Base-by-base conservation (phyloP, 2,888 invertebrate genomes). In the Hemithea aestivaria region DNA sequence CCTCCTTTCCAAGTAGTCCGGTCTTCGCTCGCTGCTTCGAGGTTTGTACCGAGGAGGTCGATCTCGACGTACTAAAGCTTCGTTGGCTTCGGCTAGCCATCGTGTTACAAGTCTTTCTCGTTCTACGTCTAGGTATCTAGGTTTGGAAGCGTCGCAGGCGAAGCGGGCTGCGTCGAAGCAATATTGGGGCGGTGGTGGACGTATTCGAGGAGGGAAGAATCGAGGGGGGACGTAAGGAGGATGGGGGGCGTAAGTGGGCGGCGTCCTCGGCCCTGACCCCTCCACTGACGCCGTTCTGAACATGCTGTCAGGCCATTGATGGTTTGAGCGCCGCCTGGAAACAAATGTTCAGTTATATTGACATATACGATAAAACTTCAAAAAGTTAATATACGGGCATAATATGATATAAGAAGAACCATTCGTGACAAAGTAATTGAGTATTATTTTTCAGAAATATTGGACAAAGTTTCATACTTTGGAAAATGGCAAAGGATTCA, bases 121-220 rank as follows among this genome's bases (percentile, higher is more conserved):
- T 56, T 88, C 88, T 1, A 87, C 85, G 40, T 88, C 88, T 20
- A 88, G 56, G 61, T 87, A 88, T 32, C 88, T 53, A 0, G 87
- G 87, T 45, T 87, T 85, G 12, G 84, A 85, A 9, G 85, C 85
- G 49, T 88, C 88, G 58, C 83, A 82, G 48, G 87, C 87, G 70
- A 87, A 88, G 43, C 87, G 78, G 1, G 88, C 87, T 11, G 88
- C 88, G 53, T 88, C 88, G 63, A 88, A 88, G 66, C 87, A 87
- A 71, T 88, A 87, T 31, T 87, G 87, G 1, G 88, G 87, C 7
- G 87, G 87, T 6, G 87, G 85, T 1, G 84, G 83, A 8, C 84
- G 74, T 40, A 82, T 78, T 10, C 85, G 69, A 27, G 84, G 83
- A 10, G 85, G 85, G 54, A 79, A 83, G 68, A 83, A 84, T 28